Evolutionary conservation across 2,888 invertebrate genomes (phyloP).

Genomic region (Drosophila ustulata): DNA sequence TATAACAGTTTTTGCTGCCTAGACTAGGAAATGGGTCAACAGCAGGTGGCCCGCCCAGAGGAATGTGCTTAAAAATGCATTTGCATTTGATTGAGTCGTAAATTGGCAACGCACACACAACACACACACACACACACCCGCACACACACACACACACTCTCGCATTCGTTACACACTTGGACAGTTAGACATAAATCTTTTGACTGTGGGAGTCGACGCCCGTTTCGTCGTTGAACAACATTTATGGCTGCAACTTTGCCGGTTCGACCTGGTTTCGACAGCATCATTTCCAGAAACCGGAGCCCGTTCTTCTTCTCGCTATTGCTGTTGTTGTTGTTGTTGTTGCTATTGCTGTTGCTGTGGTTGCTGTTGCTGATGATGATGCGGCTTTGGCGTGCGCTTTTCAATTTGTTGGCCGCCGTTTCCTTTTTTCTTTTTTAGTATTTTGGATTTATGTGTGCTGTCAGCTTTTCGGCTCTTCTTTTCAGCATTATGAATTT

Average conservation of each 20-base stretch:
- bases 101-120: slow-evolving; percentile 70
- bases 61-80: slow-evolving; percentile 60
- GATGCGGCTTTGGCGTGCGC: slow-evolving; percentile 79
- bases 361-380: slow-evolving; percentile 58
- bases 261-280: slow-evolving; percentile 56
- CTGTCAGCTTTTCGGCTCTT: slow-evolving; percentile 68
- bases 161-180: slow-evolving; percentile 9
- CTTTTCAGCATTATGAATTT: slow-evolving; percentile 58
- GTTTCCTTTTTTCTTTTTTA: slow-evolving; percentile 57
- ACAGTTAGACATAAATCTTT: slow-evolving; percentile 68
- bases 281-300: slow-evolving; percentile 60
- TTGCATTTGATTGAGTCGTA: slow-evolving; percentile 78
- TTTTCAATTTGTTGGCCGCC: slow-evolving; percentile 74
- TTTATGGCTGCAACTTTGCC: slow-evolving; percentile 59
- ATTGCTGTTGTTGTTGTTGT: background rate
- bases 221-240: slow-evolving; percentile 45
- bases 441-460: slow-evolving; percentile 62
- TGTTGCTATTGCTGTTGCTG: slow-evolving; percentile 4
- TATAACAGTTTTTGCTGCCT: slow-evolving; percentile 67
- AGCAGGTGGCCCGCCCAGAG: slow-evolving; percentile 58
- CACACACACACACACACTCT: slow-evolving; percentile 4
- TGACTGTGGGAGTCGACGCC: slow-evolving; percentile 71
- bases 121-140: slow-evolving; percentile 24
- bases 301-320: slow-evolving; percentile 28
- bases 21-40: slow-evolving; percentile 61